Evolutionary conservation across 2,797 vertebrate species (phyloP).

Genomic region (Danionella dracula): DNA sequence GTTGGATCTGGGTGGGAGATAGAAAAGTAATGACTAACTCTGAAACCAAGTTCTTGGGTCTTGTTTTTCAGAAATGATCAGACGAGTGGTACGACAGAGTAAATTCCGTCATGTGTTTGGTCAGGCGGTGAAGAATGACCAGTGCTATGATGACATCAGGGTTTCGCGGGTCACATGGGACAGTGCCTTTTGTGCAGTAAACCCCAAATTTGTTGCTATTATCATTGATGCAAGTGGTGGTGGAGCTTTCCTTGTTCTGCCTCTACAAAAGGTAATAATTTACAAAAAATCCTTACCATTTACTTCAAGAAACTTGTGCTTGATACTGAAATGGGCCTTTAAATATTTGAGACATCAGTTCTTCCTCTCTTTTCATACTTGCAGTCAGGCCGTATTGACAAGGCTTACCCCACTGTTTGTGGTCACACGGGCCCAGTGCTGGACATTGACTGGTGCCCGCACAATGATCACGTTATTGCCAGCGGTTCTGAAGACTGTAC

Average conservation of each 20-base stretch:
- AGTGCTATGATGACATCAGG: slow-evolving; percentile 96
- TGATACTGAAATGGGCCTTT: no score
- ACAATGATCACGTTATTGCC: slow-evolving; percentile 92
- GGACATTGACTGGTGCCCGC: slow-evolving; percentile 97
- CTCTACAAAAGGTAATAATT: slow-evolving; percentile 84
- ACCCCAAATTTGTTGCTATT: slow-evolving; percentile 94
- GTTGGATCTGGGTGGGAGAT: no score
- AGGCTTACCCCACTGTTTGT: slow-evolving; percentile 93
- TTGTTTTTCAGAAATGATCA: slow-evolving; percentile 81
- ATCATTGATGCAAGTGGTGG: slow-evolving; percentile 95
- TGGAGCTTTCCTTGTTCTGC: slow-evolving; percentile 93
- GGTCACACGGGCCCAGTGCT: slow-evolving; percentile 94
- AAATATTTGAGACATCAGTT: not conserved
- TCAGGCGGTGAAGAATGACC: slow-evolving; percentile 94
- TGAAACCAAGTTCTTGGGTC: not conserved
- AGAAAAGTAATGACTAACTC: no score
- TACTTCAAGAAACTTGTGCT: no score
- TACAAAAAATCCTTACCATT: not conserved
- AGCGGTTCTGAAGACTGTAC: slow-evolving; percentile 97
- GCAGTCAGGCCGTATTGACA: slow-evolving; percentile 93
- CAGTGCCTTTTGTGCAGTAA: slow-evolving; percentile 95
- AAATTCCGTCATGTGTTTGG: slow-evolving; percentile 98
- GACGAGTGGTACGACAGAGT: slow-evolving; percentile 97
- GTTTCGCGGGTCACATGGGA: slow-evolving; percentile 97
- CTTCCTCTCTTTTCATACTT: not conserved